Conservation (phyloP, 2,113 vertebrate genomes). For the Fulmarus glacialis region DNA sequence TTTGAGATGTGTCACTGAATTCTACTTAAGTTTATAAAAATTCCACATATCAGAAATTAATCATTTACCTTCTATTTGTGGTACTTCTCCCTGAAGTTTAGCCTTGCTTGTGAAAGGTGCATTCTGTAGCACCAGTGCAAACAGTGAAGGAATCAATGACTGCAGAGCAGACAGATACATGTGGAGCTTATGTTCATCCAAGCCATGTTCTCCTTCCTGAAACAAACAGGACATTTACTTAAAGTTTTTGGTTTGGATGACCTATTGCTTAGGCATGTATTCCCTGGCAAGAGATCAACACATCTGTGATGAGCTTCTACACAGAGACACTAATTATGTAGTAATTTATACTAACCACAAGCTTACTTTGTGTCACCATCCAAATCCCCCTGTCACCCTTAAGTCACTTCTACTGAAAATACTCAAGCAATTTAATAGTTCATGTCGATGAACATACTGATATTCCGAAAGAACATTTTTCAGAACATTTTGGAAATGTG, state of each 20-base stretch:
- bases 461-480: not conserved
- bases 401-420: not conserved
- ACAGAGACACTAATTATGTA: not conserved
- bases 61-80: slow-evolving; percentile 89
- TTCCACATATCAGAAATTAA: not conserved
- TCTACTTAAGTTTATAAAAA: not conserved
- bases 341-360: not conserved
- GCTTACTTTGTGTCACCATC: not conserved
- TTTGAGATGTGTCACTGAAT: not conserved
- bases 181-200: slow-evolving; percentile 96
- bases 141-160: slow-evolving; percentile 93
- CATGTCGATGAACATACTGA: not conserved
- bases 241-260: not conserved
- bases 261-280: not conserved
- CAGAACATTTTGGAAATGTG: not conserved
- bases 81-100: slow-evolving; percentile 88
- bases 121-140: slow-evolving; percentile 92
- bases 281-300: not conserved
- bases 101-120: slow-evolving; percentile 93
- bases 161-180: slow-evolving; percentile 93
- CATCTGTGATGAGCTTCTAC: not conserved
- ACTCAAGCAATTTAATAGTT: not conserved
- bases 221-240: slow-evolving; percentile 24
- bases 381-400: not conserved
- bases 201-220: slow-evolving; percentile 92